A percentile compares a stretch with the other conserved stretches of the same genome.
Conservation (phyloP, 2,797 vertebrate species). For the Acanthiza pusilla region DNA sequence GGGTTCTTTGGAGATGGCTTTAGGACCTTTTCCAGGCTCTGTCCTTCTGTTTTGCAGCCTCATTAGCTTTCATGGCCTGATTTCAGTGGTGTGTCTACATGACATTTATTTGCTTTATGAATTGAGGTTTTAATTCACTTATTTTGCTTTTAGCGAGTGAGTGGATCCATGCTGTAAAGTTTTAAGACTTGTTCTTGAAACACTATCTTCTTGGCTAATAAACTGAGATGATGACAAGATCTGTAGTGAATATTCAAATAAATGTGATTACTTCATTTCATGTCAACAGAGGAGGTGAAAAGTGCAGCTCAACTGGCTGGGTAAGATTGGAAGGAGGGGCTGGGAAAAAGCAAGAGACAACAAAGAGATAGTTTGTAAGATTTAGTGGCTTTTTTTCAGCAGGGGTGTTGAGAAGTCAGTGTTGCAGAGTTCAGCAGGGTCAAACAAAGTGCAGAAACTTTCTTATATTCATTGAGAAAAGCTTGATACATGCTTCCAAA, state of each 20-base stretch:
- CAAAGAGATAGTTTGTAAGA: constrained; percentile 82
- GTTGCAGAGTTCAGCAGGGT: constrained; percentile 85
- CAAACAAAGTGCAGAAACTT: constrained; percentile 85
- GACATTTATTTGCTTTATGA: constrained; percentile 70
- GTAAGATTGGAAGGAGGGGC: constrained; percentile 76
- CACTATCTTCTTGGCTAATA: constrained; percentile 72
- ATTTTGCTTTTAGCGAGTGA: constrained; percentile 68
- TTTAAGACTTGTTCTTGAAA: constrained; percentile 74
- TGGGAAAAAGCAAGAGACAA: constrained; percentile 74
- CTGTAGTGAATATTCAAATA: constrained; percentile 76
- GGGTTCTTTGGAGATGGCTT: constrained; percentile 26
- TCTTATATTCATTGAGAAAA: constrained; percentile 63
- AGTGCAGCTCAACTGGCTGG: constrained; percentile 76
- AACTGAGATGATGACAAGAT: constrained; percentile 75
- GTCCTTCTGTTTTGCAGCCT: constrained; percentile 51
- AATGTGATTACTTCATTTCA: constrained; percentile 72
- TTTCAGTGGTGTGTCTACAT: constrained; percentile 70
- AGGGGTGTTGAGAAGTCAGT: constrained; percentile 78
- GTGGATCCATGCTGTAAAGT: constrained; percentile 71
- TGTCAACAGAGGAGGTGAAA: constrained; percentile 81
- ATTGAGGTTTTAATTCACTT: constrained; percentile 70
- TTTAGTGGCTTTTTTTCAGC: constrained; percentile 77
- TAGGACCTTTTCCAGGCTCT: neutral
- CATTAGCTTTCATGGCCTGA: constrained; percentile 68
- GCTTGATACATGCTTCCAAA: constrained; percentile 2